Conservation (phyloP, 1,140 invertebrate species). For the Campoletis sonorensis region DNA sequence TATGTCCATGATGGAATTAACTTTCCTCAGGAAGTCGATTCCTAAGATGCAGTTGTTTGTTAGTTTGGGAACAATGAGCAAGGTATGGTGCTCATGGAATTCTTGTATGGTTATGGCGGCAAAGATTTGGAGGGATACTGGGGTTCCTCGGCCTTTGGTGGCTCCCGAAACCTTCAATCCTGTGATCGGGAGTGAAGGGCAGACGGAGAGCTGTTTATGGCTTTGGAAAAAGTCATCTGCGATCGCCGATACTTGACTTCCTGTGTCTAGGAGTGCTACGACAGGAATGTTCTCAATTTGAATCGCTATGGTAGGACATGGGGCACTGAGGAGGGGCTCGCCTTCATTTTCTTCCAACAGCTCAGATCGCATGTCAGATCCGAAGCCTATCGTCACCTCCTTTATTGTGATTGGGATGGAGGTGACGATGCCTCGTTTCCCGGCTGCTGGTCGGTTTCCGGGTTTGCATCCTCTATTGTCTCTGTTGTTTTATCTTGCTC, state of each 20-base stretch:
- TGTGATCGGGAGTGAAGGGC: background rate
- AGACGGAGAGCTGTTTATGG: background rate
- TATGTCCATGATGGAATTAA: background rate
- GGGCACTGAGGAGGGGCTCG: background rate
- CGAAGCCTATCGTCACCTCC: constrained; percentile 16
- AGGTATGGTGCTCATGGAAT: background rate
- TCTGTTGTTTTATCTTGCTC: background rate
- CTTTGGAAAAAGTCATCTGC: background rate
- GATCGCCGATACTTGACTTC: background rate
- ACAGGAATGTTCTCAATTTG: background rate
- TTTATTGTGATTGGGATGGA: background rate
- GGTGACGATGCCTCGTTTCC: constrained; percentile 20
- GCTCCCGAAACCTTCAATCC: constrained; percentile 11
- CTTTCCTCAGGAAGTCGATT: background rate
- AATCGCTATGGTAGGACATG: background rate
- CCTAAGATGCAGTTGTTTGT: constrained; percentile 24
- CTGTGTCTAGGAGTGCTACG: background rate
- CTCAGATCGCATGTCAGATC: background rate
- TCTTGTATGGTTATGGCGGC: background rate
- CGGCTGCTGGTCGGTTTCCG: no score
- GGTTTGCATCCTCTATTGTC: background rate
- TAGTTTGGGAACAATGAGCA: constrained; percentile 23
- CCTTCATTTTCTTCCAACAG: background rate
- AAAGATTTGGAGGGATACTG: constrained; percentile 6
- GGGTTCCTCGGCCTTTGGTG: background rate